Evolutionary conservation across 2,797 vertebrate genomes (phyloP), one percentile per base, ranked within the genome.

Genomic region (Platyrinchus mystaceus): DNA sequence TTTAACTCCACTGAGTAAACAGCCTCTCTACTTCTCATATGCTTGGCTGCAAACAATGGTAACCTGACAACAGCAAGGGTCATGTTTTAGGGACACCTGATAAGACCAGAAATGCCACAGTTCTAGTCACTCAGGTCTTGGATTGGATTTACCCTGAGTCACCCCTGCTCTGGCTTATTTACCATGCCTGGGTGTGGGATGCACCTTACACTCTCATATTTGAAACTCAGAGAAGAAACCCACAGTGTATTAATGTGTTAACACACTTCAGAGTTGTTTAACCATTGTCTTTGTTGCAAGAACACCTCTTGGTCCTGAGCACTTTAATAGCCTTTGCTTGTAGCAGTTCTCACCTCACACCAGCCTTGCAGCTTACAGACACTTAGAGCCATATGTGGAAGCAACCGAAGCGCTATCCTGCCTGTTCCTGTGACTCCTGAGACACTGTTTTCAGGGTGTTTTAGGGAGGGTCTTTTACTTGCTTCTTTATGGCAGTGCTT

Each of bases 201-300:
- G 10, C 20, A 14, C n/a, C 23, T 56, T 6, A 39, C 7, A 1
- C 59, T 23, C 34, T 9, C 9, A 0, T 1, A 26, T 60, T 34
- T 28, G 76, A 69, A 32, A 47, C 41, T 20, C 24, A 5, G 43
- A 27, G 68, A 39, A 52, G 60, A 74, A 88, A 34, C 46, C 34
- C 53, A 26, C 7, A 0, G 28, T 24, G 9, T 6, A 20, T 14
- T 27, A n/a, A 59, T 9, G 12, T 34, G n/a, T 37, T 64, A 60
- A 52, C 21, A 3, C 37, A 17, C 28, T 41, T 15, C 4, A 9
- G 6, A 7, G 21, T 7, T 36, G 19, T 47, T 73, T 30, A 52
- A 66, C 50, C 32, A 15, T 5, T 56, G 32, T 37, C 30, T 15
- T 0, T 1, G 13, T 28, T 68, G 44, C 22, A 47, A 34, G 46